Evolutionary conservation across 2,113 vertebrate species (phyloP).

Genomic region (Ceratotherium simum): DNA sequence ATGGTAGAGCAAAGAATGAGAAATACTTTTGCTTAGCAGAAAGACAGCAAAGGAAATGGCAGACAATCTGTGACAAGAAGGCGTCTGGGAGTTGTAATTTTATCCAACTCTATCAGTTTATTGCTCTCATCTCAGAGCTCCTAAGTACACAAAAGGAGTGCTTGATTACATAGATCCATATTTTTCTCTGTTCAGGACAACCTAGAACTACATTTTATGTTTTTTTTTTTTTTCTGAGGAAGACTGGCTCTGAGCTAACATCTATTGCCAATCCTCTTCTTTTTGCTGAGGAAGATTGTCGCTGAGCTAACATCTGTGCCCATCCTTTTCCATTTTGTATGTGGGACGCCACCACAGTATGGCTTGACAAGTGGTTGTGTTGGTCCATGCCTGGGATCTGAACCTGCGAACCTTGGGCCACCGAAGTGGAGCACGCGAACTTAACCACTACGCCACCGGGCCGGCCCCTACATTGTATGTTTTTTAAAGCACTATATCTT

Average conservation of each 20-base stretch:
- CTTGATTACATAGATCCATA: neutral
- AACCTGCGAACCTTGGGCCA: too few species aligned
- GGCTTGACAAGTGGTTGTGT: too few species aligned
- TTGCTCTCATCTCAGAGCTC: neutral
- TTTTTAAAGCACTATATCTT: neutral
- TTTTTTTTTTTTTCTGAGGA: neutral
- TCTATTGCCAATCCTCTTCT: too few species aligned
- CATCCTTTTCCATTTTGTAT: too few species aligned
- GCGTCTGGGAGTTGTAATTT: neutral
- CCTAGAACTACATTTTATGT: neutral
- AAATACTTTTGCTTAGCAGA: neutral
- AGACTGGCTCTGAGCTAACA: too few species aligned
- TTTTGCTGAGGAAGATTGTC: too few species aligned
- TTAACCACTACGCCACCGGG: too few species aligned
- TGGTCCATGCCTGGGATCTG: too few species aligned
- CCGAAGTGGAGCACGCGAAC: too few species aligned
- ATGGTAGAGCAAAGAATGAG: neutral
- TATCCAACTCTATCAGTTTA: neutral
- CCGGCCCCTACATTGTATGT: too few species aligned
- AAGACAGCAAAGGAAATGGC: neutral
- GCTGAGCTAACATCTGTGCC: too few species aligned
- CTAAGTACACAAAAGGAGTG: neutral
- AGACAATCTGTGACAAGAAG: neutral
- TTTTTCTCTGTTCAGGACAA: neutral
- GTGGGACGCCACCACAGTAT: too few species aligned